Conservation (phyloP, 2,113 vertebrate genomes). For the Podarcis muralis region DNA sequence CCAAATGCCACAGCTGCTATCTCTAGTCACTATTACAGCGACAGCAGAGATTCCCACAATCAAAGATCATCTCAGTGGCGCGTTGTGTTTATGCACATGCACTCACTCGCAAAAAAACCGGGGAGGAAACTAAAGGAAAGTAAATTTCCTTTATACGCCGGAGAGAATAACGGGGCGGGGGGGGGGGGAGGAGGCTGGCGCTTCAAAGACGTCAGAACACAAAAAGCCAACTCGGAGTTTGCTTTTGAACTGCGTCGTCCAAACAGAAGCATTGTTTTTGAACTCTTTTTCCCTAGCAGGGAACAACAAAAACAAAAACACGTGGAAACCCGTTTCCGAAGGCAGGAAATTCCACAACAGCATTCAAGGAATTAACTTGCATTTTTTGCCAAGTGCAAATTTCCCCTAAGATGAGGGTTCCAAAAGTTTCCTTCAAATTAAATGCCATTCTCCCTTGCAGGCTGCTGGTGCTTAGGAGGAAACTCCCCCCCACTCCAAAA, state of each 20-base stretch:
- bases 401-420: neutral
- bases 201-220: neutral
- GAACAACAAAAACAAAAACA: neutral
- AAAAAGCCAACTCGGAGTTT: neutral
- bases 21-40: neutral
- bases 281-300: neutral
- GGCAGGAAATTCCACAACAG: constrained; percentile 6
- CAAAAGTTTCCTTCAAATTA: neutral
- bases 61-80: neutral
- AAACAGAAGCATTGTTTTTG: neutral
- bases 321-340: neutral
- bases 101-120: neutral
- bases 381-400: constrained; percentile 2
- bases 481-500: neutral
- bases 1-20: neutral
- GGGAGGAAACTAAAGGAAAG: neutral
- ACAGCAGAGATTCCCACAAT: neutral
- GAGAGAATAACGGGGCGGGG: neutral
- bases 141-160: neutral
- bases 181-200: no score
- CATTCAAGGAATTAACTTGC: neutral
- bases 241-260: neutral
- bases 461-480: neutral
- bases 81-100: no score
- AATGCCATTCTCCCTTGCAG: neutral